Evolutionary conservation across 2,797 vertebrate species (phyloP).

Genomic region (Helostoma temminkii): DNA sequence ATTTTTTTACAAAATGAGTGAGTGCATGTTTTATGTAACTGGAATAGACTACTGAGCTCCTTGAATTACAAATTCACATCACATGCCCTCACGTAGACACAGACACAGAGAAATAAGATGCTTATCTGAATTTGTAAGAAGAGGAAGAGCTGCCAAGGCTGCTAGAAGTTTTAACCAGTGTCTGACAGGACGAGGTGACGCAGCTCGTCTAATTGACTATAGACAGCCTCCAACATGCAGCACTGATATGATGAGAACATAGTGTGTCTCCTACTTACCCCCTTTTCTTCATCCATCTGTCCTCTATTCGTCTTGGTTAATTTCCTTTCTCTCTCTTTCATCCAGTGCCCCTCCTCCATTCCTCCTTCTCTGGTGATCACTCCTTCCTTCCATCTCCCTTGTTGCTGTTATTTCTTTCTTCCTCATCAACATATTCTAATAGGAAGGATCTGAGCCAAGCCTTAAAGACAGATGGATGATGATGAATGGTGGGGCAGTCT

Average conservation of each 20-base stretch:
- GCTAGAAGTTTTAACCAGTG: constrained; percentile 48
- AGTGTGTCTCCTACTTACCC: constrained; percentile 42
- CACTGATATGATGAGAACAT: constrained; percentile 61
- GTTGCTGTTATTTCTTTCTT: constrained; percentile 50
- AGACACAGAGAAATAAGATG: constrained; percentile 40
- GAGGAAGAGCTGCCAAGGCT: constrained; percentile 50
- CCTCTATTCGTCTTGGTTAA: constrained; percentile 54
- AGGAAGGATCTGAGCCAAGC: constrained; percentile 67
- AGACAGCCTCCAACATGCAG: constrained; percentile 51
- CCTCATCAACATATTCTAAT: constrained; percentile 69
- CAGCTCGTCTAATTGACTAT: constrained; percentile 67
- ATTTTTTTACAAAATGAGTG: too few species aligned
- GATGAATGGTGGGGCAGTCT: constrained; percentile 68
- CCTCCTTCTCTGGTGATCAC: constrained; percentile 64
- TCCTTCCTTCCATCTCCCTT: constrained; percentile 53
- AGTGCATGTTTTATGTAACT: too few species aligned
- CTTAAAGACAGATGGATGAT: constrained; percentile 69
- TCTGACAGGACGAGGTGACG: constrained; percentile 71
- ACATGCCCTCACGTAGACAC: constrained; percentile 39
- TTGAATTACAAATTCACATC: constrained; percentile 25
- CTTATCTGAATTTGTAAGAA: constrained; percentile 49
- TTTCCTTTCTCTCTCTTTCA: constrained; percentile 60
- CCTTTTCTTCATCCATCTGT: constrained; percentile 57
- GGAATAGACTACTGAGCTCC: constrained; percentile 4
- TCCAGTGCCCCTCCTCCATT: constrained; percentile 48